phyloP scores from a whole-genome alignment of 2,113 vertebrate species.

The Prinia subflava region DNA sequence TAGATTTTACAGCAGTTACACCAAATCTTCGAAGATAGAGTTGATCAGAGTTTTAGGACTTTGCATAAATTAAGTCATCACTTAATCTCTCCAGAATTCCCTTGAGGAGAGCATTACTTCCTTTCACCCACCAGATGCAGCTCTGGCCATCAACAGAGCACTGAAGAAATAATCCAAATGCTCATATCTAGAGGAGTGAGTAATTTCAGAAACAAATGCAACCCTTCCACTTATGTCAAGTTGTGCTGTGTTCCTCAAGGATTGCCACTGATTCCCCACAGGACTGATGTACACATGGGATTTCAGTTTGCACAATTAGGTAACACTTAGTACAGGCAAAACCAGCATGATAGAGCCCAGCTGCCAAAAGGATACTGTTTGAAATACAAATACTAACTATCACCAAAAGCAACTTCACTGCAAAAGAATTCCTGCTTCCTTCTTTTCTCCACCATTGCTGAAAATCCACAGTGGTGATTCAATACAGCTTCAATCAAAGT shows the following conservation, averaged over 20 bases:
- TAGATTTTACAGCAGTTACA: background rate
- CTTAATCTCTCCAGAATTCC: background rate
- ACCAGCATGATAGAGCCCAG: background rate
- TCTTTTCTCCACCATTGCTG: background rate
- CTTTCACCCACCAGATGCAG: background rate
- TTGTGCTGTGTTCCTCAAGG: background rate
- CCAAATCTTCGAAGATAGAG: background rate
- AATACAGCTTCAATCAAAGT: conserved; percentile 20
- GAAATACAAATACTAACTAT: conserved; percentile 20
- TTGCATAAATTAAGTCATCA: background rate
- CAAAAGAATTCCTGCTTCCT: background rate
- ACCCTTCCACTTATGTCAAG: background rate
- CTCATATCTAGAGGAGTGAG: background rate
- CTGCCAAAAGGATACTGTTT: background rate
- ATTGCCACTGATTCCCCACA: background rate
- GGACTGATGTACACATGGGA: background rate
- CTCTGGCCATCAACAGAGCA: background rate
- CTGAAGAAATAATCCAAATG: background rate
- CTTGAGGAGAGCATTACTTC: background rate
- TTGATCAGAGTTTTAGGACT: background rate
- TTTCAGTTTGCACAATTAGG: background rate
- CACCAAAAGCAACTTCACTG: background rate
- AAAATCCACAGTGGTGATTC: conserved; percentile 18
- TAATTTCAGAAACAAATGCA: background rate
- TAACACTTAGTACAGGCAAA: background rate